Evolutionary conservation across 2,113 vertebrate species (phyloP).

Genomic region (Empidonax alnorum): DNA sequence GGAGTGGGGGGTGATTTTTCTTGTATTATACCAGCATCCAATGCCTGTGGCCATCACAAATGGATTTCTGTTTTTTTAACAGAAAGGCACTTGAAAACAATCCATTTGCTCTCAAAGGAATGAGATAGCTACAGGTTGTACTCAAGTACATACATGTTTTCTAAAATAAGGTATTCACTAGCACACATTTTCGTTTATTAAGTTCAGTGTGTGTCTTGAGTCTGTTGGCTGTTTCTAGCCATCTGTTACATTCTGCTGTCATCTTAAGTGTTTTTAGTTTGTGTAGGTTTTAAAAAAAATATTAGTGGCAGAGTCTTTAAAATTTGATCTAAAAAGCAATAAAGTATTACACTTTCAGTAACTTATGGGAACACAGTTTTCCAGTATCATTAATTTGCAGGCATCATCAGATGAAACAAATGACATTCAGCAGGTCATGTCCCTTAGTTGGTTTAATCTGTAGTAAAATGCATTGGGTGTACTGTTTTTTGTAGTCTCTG

Average conservation of each 20-base stretch:
- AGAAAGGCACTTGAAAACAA: neutral
- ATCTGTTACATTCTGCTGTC: neutral
- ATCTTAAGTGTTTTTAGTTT: neutral
- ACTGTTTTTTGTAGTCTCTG: neutral
- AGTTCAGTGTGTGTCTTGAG: neutral
- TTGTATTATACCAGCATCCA: neutral
- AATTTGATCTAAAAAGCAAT: neutral
- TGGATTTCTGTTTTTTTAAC: neutral
- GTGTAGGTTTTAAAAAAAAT: neutral
- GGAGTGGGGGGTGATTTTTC: neutral
- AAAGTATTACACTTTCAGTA: neutral
- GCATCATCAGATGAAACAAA: neutral
- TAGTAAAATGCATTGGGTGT: neutral
- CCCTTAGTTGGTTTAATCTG: neutral
- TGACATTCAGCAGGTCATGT: neutral
- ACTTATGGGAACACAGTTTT: neutral
- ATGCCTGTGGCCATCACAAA: neutral
- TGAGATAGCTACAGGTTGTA: neutral
- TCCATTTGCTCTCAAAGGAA: neutral
- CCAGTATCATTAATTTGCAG: neutral
- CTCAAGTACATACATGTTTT: neutral
- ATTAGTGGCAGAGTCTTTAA: neutral
- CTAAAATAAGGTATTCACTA: neutral
- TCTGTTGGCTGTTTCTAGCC: slow-evolving; percentile 9
- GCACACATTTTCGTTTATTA: neutral